Evolutionary conservation across 2,797 vertebrate genomes (phyloP).

Genomic region (Pogonophryne albipinna): DNA sequence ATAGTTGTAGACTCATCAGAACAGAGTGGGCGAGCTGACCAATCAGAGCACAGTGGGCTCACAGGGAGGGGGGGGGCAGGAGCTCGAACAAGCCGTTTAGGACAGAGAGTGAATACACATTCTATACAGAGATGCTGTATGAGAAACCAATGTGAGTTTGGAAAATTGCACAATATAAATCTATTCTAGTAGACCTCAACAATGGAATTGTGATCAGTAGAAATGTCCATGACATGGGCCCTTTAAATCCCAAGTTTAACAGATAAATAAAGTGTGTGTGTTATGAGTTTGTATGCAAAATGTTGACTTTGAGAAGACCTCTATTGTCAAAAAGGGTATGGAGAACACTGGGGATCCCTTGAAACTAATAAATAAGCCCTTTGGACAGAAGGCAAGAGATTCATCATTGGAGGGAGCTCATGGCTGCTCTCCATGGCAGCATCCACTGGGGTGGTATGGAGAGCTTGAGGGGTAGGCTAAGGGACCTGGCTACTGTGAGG

Average conservation of each 20-base stretch:
- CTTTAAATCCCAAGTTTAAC: background rate
- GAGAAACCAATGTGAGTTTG: no score
- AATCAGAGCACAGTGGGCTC: no score
- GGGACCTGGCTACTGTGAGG: conserved; percentile 12
- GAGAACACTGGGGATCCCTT: conserved; percentile 17
- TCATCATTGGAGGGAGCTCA: conserved; percentile 20
- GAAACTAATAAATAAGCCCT: conserved; percentile 39
- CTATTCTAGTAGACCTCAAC: no score
- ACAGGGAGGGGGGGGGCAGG: no score
- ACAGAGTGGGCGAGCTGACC: no score
- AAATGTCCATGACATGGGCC: no score
- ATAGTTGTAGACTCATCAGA: no score
- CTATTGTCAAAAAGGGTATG: conserved; percentile 16
- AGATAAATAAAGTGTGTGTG: background rate
- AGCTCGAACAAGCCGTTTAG: no score
- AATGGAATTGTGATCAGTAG: no score
- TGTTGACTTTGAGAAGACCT: conserved; percentile 53
- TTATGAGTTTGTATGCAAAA: background rate
- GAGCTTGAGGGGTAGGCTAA: conserved; percentile 7
- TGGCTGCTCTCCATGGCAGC: conserved; percentile 6
- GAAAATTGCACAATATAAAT: no score
- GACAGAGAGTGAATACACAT: no score
- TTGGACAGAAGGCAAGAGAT: conserved; percentile 29
- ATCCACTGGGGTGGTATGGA: conserved; percentile 12
- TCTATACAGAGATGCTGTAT: no score